Percentiles rank a stretch among this genome's conserved stretches.
Evolutionary conservation across 2,888 invertebrate genomes (phyloP).

Genomic region (Leuctra nigra): DNA sequence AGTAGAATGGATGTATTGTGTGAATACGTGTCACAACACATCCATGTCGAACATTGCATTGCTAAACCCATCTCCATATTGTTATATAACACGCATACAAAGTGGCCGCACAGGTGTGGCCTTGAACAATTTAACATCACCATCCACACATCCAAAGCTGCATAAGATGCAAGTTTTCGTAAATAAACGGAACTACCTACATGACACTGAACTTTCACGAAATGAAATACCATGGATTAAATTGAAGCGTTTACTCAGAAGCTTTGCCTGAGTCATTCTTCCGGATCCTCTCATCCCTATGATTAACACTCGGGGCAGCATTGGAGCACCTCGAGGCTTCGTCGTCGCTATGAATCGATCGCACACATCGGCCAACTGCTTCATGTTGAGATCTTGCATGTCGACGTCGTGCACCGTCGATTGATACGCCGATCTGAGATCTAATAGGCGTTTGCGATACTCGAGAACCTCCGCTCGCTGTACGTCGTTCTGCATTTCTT

Average conservation of each 20-base stretch:
- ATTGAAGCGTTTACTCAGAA: constrained; percentile 47
- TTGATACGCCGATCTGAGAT: constrained; percentile 37
- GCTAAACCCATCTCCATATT: no score
- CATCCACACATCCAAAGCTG: no score
- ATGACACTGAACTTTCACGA: no score
- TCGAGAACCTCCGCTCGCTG: constrained; percentile 6
- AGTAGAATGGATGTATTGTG: no score
- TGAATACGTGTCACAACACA: no score
- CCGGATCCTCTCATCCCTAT: constrained; percentile 55
- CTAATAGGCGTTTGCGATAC: constrained; percentile 37
- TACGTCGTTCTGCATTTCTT: no score
- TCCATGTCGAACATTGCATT: no score
- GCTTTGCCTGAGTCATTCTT: constrained; percentile 46
- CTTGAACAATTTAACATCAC: no score
- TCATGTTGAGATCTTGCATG: constrained; percentile 35
- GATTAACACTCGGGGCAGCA: constrained; percentile 50
- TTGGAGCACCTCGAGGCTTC: constrained; percentile 43
- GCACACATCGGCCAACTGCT: constrained; percentile 40
- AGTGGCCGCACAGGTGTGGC: no score
- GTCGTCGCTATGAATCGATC: constrained; percentile 37
- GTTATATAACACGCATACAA: no score
- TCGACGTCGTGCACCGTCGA: constrained; percentile 37
- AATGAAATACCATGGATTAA: constrained; percentile 44
- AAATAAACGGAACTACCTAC: no score
- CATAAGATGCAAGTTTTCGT: no score